phyloP scores from a whole-genome alignment of 2,888 invertebrate genomes.

The Drosophila testacea region DNA sequence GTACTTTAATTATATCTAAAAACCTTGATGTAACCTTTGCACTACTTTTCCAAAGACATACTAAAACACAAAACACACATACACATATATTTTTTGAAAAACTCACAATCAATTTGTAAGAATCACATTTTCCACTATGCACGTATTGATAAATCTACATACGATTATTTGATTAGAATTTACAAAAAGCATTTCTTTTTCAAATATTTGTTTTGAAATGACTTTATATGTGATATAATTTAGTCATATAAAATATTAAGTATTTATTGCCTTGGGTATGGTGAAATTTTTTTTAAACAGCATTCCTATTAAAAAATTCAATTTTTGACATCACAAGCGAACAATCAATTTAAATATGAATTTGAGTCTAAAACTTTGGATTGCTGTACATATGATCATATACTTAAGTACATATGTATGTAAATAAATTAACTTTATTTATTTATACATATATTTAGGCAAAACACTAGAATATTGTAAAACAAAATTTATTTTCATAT shows the following conservation, averaged over 20 bases:
- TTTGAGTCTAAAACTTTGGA: not conserved
- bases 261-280: not conserved
- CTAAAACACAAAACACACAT: too few species aligned
- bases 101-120: not conserved
- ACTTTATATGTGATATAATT: slow-evolving; percentile 5
- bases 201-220: not conserved
- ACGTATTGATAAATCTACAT: not conserved
- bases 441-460: slow-evolving; percentile 1
- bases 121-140: not conserved
- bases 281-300: not conserved
- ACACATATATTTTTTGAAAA: not conserved
- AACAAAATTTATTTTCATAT: not conserved
- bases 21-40: not conserved
- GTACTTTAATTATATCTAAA: not conserved
- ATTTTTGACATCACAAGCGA: too few species aligned
- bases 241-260: not conserved
- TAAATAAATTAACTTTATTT: not conserved
- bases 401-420: not conserved
- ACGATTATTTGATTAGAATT: not conserved
- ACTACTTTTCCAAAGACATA: too few species aligned
- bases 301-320: not conserved
- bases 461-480: not conserved
- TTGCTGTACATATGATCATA: slow-evolving; percentile 1
- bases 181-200: not conserved
- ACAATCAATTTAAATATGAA: too few species aligned